Evolutionary conservation across 2,888 invertebrate genomes (phyloP).

Genomic region (Cheilosia vernalis): DNA sequence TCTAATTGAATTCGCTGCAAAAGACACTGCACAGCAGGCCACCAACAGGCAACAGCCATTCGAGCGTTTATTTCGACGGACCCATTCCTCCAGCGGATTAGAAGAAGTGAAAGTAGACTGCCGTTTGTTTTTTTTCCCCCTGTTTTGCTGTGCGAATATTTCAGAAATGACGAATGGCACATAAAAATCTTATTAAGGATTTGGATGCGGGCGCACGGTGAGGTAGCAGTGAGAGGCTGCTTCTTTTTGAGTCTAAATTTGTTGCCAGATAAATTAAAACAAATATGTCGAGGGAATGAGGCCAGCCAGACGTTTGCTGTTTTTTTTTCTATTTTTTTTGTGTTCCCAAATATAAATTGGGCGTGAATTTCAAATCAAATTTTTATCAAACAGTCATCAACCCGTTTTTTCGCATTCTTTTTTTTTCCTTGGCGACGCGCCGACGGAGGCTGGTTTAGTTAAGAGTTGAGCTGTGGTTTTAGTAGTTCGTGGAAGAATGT

Average conservation of each 20-base stretch:
- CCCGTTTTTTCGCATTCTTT: conserved; percentile 2
- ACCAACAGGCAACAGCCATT: background rate
- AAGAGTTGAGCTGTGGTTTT: background rate
- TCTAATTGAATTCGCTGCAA: conserved; percentile 15
- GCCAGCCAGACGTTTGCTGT: conserved; percentile 22
- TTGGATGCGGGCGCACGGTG: background rate
- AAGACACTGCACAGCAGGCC: conserved; percentile 2
- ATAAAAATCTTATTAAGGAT: conserved; percentile 2
- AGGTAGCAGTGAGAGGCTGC: background rate
- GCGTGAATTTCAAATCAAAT: conserved; percentile 38
- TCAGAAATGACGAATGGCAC: conserved; percentile 58
- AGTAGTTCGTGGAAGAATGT: conserved; percentile 5
- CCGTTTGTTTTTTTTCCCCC: background rate
- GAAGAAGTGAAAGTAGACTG: conserved; percentile 66
- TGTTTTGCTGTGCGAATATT: conserved; percentile 43
- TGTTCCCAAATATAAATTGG: conserved; percentile 17
- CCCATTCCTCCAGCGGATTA: conserved; percentile 55
- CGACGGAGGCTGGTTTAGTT: background rate
- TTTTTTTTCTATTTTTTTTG: conserved; percentile 1
- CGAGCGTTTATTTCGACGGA: conserved; percentile 17
- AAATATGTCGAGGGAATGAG: conserved; percentile 30
- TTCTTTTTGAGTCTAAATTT: background rate
- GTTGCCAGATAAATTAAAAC: conserved; percentile 32
- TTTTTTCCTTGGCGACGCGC: background rate
- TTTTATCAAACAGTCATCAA: conserved; percentile 51